These are phyloP conservation scores for Delphinus delphis DNA, from an alignment of 2,113 vertebrate genomes.

Conservation along the genomic window DNA sequence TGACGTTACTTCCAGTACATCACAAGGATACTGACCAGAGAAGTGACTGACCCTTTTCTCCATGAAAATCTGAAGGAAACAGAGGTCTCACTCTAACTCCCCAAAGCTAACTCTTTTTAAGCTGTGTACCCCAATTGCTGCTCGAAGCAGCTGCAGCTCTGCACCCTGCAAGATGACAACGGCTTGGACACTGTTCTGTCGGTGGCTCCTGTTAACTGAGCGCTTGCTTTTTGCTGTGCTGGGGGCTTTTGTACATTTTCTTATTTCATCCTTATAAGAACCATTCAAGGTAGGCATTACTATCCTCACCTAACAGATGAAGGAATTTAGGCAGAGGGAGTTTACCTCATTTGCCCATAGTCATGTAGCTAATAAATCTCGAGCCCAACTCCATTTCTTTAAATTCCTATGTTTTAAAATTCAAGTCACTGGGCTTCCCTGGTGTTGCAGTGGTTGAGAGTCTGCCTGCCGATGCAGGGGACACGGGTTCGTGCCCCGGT, in stretches of 20 bases:
- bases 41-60: neutral
- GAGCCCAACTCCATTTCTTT: neutral
- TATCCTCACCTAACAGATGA: neutral
- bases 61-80: neutral
- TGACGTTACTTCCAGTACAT: neutral
- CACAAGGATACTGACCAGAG: neutral
- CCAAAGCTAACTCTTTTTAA: neutral
- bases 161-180: neutral
- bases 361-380: neutral
- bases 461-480: too few species aligned
- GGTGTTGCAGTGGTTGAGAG: too few species aligned
- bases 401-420: neutral
- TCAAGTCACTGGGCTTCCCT: neutral
- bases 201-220: neutral
- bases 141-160: neutral
- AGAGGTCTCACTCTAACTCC: neutral
- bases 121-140: neutral
- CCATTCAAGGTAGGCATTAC: neutral
- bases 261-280: neutral
- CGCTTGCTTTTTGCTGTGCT: neutral
- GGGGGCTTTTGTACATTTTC: neutral
- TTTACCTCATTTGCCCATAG: neutral
- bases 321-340: neutral
- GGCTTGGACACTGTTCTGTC: neutral
- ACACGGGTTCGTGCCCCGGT: fast-evolving